These are phyloP conservation scores for Pithys albifrons DNA, from an alignment of 2,113 vertebrate species.

Conservation along the genomic window DNA sequence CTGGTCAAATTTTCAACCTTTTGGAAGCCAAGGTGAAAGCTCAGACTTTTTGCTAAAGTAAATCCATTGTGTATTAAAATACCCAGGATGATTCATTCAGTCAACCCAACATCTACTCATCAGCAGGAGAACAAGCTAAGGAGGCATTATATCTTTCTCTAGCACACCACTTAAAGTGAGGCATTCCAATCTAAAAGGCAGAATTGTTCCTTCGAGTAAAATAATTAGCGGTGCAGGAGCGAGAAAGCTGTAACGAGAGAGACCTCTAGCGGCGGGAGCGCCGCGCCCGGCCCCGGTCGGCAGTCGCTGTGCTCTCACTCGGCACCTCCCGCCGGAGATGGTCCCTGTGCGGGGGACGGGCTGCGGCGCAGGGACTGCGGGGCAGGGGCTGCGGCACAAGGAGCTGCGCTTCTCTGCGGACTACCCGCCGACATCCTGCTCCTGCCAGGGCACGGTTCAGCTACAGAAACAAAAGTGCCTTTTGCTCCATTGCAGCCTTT, in stretches of 20 bases:
- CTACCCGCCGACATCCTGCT: background rate
- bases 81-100: slow-evolving; percentile 79
- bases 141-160: slow-evolving; percentile 76
- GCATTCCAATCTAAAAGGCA: slow-evolving; percentile 77
- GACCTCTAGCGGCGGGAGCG: slow-evolving; percentile 88
- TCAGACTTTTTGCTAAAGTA: slow-evolving; percentile 72
- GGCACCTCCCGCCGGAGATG: background rate
- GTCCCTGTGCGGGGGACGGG: background rate
- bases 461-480: background rate
- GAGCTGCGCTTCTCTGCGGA: background rate
- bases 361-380: background rate
- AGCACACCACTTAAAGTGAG: slow-evolving; percentile 73
- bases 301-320: background rate
- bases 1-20: slow-evolving; percentile 73
- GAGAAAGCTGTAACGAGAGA: slow-evolving; percentile 89
- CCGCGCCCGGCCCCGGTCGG: fast-evolving
- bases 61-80: slow-evolving; percentile 76
- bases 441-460: background rate
- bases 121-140: slow-evolving; percentile 77
- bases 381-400: background rate
- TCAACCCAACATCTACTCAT: slow-evolving; percentile 78
- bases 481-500: background rate
- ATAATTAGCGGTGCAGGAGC: slow-evolving; percentile 63
- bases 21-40: slow-evolving; percentile 73
- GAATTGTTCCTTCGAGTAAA: slow-evolving; percentile 80